A percentile compares a stretch with the other conserved stretches of the same genome.
These are phyloP conservation scores for Eudyptes chrysolophus DNA, from an alignment of 2,113 vertebrate genomes.

Conservation along the genomic window DNA sequence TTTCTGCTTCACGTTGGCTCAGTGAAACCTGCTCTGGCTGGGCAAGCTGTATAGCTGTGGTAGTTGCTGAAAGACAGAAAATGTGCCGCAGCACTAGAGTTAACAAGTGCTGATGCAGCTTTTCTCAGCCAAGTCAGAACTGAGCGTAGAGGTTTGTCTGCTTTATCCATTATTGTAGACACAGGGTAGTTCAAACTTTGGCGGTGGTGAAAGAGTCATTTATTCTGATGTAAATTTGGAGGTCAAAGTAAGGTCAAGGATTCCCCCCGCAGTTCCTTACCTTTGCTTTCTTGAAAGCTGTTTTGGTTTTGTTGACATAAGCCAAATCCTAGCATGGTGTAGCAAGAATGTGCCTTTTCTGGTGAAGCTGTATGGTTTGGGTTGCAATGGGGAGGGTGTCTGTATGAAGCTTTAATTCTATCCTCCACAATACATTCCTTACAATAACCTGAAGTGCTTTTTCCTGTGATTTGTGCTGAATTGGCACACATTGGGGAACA, in stretches of 20 bases:
- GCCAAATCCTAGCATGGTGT: accelerated
- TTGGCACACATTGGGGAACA: background rate
- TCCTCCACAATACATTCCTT: background rate
- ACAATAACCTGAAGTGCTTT: background rate
- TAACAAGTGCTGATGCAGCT: background rate
- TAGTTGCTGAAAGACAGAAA: background rate
- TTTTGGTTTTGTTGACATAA: background rate
- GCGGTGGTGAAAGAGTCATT: background rate
- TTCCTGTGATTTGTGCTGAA: background rate
- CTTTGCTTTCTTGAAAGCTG: background rate
- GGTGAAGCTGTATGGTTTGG: background rate
- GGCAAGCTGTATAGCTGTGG: background rate
- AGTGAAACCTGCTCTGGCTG: background rate
- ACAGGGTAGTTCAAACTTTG: background rate
- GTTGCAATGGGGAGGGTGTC: too few relatives aligned
- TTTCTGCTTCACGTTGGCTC: background rate
- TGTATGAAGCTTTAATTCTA: background rate
- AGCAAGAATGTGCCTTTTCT: background rate
- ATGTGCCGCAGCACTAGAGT: too few relatives aligned
- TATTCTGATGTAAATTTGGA: background rate
- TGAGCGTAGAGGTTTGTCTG: background rate
- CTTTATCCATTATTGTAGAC: background rate
- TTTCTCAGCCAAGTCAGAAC: background rate
- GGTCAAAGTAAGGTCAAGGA: background rate
- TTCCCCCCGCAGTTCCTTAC: background rate